Conservation (phyloP, 1,140 invertebrate genomes). For the Drosophila setifemur region DNA sequence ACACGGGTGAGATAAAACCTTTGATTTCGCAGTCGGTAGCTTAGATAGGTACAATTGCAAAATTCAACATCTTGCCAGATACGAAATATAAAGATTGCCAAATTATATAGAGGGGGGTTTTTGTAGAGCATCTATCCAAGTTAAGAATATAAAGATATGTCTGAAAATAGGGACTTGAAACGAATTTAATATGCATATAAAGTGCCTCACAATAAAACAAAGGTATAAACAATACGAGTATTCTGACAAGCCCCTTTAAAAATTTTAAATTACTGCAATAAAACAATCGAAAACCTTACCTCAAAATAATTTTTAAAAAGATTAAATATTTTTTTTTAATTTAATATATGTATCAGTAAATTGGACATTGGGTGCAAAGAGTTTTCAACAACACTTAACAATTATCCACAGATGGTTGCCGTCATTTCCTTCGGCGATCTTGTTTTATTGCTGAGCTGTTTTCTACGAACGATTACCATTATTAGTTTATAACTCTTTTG, state of each 20-base stretch:
- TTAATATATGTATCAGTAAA: background rate
- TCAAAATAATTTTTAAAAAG: too few relatives aligned
- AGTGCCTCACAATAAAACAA: background rate
- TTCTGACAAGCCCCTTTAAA: too few relatives aligned
- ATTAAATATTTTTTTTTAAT: background rate
- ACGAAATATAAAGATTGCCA: background rate
- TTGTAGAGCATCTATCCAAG: too few relatives aligned
- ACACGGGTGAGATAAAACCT: constrained; percentile 22
- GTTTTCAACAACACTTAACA: background rate
- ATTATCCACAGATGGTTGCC: constrained; percentile 23
- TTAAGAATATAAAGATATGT: too few relatives aligned
- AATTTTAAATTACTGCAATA: too few relatives aligned
- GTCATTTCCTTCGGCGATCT: constrained; percentile 49
- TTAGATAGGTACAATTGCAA: constrained; percentile 1
- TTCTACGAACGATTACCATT: constrained; percentile 55
- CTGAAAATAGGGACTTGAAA: background rate
- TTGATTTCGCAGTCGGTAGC: constrained; percentile 32
- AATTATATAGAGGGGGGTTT: background rate
- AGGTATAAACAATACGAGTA: too few relatives aligned
- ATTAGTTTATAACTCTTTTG: constrained; percentile 60
- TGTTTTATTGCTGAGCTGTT: constrained; percentile 28
- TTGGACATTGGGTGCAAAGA: background rate
- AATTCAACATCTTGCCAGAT: constrained; percentile 1
- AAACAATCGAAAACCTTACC: too few relatives aligned
- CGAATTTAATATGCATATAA: too few relatives aligned